Base-by-base conservation (phyloP, 2,888 invertebrate genomes). In the Eilema griseolum region DNA sequence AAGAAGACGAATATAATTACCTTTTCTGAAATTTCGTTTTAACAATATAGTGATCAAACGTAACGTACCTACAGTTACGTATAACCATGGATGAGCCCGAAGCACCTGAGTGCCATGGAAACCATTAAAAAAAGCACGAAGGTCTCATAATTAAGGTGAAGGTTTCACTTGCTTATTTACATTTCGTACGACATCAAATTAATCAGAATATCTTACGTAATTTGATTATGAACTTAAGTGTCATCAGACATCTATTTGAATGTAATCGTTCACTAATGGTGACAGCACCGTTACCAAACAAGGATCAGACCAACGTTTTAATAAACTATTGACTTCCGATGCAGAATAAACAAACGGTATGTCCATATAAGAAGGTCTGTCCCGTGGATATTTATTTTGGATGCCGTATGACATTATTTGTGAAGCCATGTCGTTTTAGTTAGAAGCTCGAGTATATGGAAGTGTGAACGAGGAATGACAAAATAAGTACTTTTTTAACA, bases 241-340 rank as follows among this genome's bases (percentile, higher is more conserved):
- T 81, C 11, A 14, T 10, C 73, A 74, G 26, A 74, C 75, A 66
- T 67, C 84, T 79, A 83, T 76, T 77, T 73, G 83, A 85, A 85
- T 88, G 89, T 87, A 87, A 86, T 77, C 76, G 80, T 86, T 81
- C 84, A 84, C 84, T 74, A 72, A 73, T 84, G 86, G 86, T 91
- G 92, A 91, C 90, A 88, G 82, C 86, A 87, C 77, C 73, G 41
- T 41, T 2, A 74, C 93, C 92, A 86, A 88, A 91, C 91, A 89
- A 71, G 89, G 91, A 80, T 76, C 79, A 83, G 79, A 82, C 83
- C 77, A 84, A 89, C 89, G 84, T 87, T 85, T 85, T 89, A 89
- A 92, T 92, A 88, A 67, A 85, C 88, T 90, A 92, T 86, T 85
- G 77, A 86, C 87, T 90, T 89, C 90, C 90, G 86, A 88, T 85